phyloP scores from a whole-genome alignment of 2,888 invertebrate genomes.

The Notocelia uddmanniana region DNA sequence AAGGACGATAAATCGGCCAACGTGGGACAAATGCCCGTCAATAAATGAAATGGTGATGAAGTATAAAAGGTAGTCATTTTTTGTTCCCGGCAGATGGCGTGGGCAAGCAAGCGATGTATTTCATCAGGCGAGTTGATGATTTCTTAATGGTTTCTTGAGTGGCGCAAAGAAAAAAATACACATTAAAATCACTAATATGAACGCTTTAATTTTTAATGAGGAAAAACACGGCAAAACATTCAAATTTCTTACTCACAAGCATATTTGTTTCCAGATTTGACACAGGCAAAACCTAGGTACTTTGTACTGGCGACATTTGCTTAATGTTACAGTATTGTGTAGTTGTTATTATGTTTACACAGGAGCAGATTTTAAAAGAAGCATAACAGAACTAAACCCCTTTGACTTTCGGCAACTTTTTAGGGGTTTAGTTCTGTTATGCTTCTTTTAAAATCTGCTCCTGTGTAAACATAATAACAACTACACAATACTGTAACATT shows the following conservation, averaged over 20 bases:
- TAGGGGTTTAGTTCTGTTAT: too few relatives aligned
- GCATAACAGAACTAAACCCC: too few relatives aligned
- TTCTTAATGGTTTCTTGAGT: background rate
- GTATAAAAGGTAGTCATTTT: conserved; percentile 32
- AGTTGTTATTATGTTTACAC: background rate
- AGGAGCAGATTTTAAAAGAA: too few relatives aligned
- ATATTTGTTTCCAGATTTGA: too few relatives aligned
- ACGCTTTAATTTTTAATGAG: too few relatives aligned
- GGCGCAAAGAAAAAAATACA: background rate
- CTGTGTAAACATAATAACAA: background rate
- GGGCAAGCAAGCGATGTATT: background rate
- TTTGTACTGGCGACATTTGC: too few relatives aligned
- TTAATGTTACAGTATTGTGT: background rate
- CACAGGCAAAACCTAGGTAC: too few relatives aligned
- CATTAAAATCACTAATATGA: too few relatives aligned
- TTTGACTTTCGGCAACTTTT: too few relatives aligned
- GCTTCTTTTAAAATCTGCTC: too few relatives aligned
- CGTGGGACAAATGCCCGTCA: conserved; percentile 37
- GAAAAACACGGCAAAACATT: too few relatives aligned
- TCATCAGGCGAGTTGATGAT: background rate
- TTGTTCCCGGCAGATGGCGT: conserved; percentile 10
- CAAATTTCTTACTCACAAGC: too few relatives aligned
- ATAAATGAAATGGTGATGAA: conserved; percentile 44
- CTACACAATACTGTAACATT: background rate
- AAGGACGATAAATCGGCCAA: conserved; percentile 37